These are phyloP conservation scores for Ectemnius cavifrons DNA, from an alignment of 2,888 invertebrate species.

Conservation along the genomic window DNA sequence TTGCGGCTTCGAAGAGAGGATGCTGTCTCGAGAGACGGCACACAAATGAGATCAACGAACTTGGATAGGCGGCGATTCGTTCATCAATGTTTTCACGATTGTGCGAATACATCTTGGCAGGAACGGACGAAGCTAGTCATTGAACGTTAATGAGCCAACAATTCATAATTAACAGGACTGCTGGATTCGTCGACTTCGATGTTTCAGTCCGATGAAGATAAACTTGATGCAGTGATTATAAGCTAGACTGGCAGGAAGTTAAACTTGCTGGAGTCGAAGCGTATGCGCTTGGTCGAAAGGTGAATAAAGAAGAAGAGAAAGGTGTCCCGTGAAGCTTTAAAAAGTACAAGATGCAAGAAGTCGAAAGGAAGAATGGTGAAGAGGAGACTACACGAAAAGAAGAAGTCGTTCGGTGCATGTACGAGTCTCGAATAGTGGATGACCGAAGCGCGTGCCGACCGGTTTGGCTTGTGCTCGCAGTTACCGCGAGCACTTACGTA, in stretches of 20 bases:
- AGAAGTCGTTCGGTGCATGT: conserved; percentile 36
- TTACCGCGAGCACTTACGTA: conserved; percentile 56
- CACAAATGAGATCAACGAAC: background rate
- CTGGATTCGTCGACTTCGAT: too few relatives aligned
- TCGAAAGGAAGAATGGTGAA: background rate
- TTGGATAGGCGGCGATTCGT: background rate
- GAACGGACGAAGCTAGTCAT: too few relatives aligned
- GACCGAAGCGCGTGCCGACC: conserved; percentile 71
- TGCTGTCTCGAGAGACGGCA: background rate
- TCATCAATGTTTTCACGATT: too few relatives aligned
- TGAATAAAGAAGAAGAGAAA: background rate
- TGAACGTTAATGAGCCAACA: too few relatives aligned
- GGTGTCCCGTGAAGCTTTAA: background rate
- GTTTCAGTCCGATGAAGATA: too few relatives aligned
- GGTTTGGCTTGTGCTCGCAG: conserved; percentile 71
- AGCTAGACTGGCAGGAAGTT: too few relatives aligned
- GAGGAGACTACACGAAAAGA: conserved; percentile 11
- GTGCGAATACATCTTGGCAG: too few relatives aligned
- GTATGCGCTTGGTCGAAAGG: background rate
- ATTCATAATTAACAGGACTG: too few relatives aligned
- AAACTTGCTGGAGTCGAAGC: too few relatives aligned
- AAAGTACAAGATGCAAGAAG: background rate
- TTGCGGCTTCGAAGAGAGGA: background rate
- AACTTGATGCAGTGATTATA: too few relatives aligned
- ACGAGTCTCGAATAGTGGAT: conserved; percentile 34